These are phyloP conservation scores for Rhinogobius similis DNA, from an alignment of 2,113 vertebrate genomes.

Conservation along the genomic window DNA sequence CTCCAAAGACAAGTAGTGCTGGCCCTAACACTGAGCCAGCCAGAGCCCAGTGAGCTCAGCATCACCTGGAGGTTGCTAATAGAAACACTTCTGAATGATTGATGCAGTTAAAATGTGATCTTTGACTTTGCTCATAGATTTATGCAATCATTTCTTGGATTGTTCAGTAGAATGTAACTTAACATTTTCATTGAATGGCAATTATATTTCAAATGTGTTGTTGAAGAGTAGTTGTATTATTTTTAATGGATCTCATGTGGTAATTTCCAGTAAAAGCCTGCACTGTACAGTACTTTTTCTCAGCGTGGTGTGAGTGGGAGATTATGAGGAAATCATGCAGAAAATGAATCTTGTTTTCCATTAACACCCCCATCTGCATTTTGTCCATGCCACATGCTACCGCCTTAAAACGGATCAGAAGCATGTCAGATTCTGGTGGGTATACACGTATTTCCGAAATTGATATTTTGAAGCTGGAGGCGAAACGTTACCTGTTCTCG, in stretches of 20 bases:
- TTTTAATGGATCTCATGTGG: neutral
- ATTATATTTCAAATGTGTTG: too few relatives aligned
- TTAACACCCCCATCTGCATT: conserved; percentile 27
- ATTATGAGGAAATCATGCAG: conserved; percentile 17
- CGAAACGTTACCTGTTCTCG: conserved; percentile 19
- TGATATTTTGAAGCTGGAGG: conserved; percentile 23
- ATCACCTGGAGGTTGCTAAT: too few relatives aligned
- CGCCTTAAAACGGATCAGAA: neutral
- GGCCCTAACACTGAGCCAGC: too few relatives aligned
- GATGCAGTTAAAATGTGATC: too few relatives aligned
- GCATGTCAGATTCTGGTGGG: conserved; percentile 6
- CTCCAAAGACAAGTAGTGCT: too few relatives aligned
- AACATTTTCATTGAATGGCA: too few relatives aligned
- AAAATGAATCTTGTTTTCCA: conserved; percentile 39
- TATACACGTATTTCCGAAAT: conserved; percentile 20
- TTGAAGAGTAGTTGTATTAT: neutral
- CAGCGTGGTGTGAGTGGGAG: neutral
- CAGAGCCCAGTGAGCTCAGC: too few relatives aligned
- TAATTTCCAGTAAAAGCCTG: neutral
- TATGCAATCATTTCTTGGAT: too few relatives aligned
- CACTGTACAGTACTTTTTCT: neutral
- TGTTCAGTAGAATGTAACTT: too few relatives aligned
- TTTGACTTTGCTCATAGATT: too few relatives aligned
- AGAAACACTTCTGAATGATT: too few relatives aligned
- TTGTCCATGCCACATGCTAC: neutral